A percentile compares a stretch with the other conserved stretches of the same genome.
These are phyloP conservation scores for Sinocyclocheilus grahami DNA, from an alignment of 2,113 vertebrate genomes.

Conservation along the genomic window DNA sequence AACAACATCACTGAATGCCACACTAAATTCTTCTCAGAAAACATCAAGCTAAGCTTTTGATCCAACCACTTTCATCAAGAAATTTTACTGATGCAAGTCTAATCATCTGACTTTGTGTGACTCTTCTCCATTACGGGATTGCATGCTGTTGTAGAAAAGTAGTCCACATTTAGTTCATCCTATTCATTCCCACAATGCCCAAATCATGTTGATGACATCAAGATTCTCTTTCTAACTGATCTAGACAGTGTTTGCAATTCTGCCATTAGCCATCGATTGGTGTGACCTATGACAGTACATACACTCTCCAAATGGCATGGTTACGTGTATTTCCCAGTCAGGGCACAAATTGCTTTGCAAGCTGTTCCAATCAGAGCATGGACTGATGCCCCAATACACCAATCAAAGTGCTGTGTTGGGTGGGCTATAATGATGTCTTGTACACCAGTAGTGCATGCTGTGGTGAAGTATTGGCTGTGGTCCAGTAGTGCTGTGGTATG, in stretches of 20 bases:
- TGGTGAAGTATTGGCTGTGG: slow-evolving; percentile 62
- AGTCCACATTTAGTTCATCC: slow-evolving; percentile 16
- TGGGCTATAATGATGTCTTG: slow-evolving; percentile 32
- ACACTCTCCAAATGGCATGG: background rate
- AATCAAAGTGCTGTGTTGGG: slow-evolving; percentile 27
- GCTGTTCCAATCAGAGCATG: slow-evolving; percentile 47
- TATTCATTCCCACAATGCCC: background rate
- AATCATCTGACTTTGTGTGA: slow-evolving; percentile 49
- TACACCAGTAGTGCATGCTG: slow-evolving; percentile 44
- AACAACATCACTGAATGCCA: background rate
- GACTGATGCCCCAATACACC: slow-evolving; percentile 3
- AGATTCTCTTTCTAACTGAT: background rate
- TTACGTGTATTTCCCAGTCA: background rate
- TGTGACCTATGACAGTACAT: background rate
- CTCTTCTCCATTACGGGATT: slow-evolving; percentile 35
- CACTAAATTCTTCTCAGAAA: background rate
- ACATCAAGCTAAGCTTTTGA: background rate
- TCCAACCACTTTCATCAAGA: background rate
- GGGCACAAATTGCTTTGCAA: background rate
- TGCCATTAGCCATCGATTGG: background rate
- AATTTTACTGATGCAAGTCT: background rate
- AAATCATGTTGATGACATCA: background rate
- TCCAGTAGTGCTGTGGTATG: slow-evolving; percentile 69
- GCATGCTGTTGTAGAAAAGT: slow-evolving; percentile 21
- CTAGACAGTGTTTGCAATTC: background rate